phyloP scores from a whole-genome alignment of 53 echinoderm and acorn worm species.

The Arbacia lixula region DNA sequence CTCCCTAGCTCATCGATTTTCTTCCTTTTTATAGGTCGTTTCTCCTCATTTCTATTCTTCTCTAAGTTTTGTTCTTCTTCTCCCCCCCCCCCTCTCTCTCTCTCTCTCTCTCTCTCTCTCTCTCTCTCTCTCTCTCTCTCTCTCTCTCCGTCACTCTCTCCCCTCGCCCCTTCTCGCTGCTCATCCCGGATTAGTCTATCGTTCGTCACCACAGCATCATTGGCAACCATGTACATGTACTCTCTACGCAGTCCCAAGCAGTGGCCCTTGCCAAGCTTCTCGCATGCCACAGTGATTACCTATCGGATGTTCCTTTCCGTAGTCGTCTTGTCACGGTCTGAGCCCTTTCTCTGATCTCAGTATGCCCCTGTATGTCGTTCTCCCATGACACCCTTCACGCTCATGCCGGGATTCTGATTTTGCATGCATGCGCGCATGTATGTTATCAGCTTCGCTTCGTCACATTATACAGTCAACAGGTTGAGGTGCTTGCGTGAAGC shows the following conservation, averaged over 20 bases:
- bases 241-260: not conserved
- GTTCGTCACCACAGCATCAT: not conserved
- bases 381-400: not conserved
- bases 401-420: constrained; percentile 1
- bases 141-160: constrained; percentile 9
- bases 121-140: not conserved
- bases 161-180: not conserved
- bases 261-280: not conserved
- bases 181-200: not conserved
- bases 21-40: too few species aligned
- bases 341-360: constrained; percentile 10
- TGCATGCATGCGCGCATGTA: not conserved
- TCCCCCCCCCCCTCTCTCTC: constrained; percentile 1
- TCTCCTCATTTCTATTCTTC: not conserved
- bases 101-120: not conserved
- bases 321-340: not conserved
- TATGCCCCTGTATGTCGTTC: not conserved
- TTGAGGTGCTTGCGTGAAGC: constrained; percentile 9
- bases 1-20: too few species aligned
- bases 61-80: not conserved
- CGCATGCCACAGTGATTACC: constrained; percentile 3
- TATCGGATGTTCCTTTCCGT: constrained; percentile 25
- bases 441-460: too few species aligned
- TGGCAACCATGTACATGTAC: constrained; percentile 16
- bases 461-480: too few species aligned